These are phyloP conservation scores for Vireo altiloquus DNA, from an alignment of 2,113 vertebrate species.

Conservation along the genomic window DNA sequence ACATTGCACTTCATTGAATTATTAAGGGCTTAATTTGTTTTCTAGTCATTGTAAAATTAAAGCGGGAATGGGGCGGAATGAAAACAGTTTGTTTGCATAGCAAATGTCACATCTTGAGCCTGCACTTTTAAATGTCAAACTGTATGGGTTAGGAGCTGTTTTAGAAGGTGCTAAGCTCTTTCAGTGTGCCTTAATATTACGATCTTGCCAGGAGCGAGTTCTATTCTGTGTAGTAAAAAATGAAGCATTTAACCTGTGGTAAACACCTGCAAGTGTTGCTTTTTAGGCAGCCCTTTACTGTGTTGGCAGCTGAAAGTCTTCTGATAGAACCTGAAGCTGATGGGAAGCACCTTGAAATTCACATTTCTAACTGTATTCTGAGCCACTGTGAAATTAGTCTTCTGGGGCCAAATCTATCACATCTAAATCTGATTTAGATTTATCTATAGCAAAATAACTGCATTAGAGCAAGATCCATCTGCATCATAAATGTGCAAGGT, in stretches of 20 bases:
- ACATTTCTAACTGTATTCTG: not conserved
- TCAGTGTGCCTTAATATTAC: not conserved
- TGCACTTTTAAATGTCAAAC: conserved; percentile 20
- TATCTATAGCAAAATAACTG: not conserved
- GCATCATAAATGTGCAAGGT: not conserved
- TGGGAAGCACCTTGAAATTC: not conserved
- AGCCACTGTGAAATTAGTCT: not conserved
- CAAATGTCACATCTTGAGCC: not conserved
- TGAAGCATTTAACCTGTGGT: not conserved
- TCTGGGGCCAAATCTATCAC: not conserved
- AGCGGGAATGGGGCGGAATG: not conserved
- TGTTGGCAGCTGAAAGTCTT: not conserved
- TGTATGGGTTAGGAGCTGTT: not conserved
- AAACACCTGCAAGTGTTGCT: not conserved
- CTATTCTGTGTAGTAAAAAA: not conserved
- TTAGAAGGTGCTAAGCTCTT: not conserved
- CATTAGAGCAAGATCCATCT: not conserved
- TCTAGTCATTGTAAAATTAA: not conserved
- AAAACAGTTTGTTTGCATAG: not conserved
- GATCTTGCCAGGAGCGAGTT: not conserved
- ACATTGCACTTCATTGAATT: not conserved
- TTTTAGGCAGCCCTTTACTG: not conserved
- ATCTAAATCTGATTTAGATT: not conserved
- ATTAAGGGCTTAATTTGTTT: not conserved
- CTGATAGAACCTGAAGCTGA: not conserved